These are phyloP conservation scores for Cryptocephalus moraei DNA, from an alignment of 2,888 invertebrate species.

Conservation along the genomic window DNA sequence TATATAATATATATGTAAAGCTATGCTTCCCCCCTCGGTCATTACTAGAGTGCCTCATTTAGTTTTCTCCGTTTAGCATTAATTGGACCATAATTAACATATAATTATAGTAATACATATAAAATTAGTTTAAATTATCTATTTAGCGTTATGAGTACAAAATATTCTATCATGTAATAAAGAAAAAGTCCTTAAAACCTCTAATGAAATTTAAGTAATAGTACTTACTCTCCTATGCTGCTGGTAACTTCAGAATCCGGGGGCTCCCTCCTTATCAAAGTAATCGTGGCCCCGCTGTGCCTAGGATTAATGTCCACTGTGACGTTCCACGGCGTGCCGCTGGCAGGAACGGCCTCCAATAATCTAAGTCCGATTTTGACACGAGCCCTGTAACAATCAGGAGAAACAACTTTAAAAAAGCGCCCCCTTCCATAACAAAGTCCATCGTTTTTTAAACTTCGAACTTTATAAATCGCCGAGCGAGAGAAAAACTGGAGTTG, in stretches of 20 bases:
- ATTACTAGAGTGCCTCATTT: too few species aligned
- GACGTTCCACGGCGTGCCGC: conserved; percentile 60
- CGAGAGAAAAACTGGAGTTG: too few species aligned
- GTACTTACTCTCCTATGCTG: conserved; percentile 27
- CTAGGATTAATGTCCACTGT: conserved; percentile 78
- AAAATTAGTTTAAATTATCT: background rate
- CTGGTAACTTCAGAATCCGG: conserved; percentile 28
- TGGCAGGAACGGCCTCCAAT: conserved; percentile 37
- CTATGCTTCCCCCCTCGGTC: too few species aligned
- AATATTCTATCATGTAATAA: too few species aligned
- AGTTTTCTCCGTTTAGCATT: too few species aligned
- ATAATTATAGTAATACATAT: too few species aligned
- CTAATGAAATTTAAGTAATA: background rate
- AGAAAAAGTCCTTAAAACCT: too few species aligned
- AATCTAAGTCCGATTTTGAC: conserved; percentile 82
- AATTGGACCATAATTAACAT: too few species aligned
- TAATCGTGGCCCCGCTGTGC: conserved; percentile 81
- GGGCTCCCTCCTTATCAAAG: conserved; percentile 60
- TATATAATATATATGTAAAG: too few species aligned
- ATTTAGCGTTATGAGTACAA: background rate
- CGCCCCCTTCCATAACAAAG: background rate
- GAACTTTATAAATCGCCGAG: too few species aligned
- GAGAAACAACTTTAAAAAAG: background rate
- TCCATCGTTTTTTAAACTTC: too few species aligned
- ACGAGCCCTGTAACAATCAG: conserved; percentile 56